A percentile compares a stretch with the other conserved stretches of the same genome.
These are phyloP conservation scores for Scophthalmus maximus DNA, from an alignment of 2,113 vertebrate genomes.

Conservation along the genomic window DNA sequence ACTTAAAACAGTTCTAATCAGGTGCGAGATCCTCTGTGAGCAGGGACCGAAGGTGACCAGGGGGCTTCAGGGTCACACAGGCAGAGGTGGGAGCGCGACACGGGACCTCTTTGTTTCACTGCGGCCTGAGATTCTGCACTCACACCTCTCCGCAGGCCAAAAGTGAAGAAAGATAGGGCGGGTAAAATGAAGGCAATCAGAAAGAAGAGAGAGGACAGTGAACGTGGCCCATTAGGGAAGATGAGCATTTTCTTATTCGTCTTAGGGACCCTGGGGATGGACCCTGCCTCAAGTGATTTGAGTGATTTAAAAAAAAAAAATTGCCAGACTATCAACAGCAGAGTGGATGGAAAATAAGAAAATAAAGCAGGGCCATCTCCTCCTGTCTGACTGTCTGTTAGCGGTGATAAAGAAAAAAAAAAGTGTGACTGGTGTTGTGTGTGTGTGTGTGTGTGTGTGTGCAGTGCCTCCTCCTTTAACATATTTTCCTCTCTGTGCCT, in stretches of 20 bases:
- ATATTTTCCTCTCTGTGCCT: constrained; percentile 78
- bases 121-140: background rate
- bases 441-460: constrained; percentile 52
- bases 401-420: constrained; percentile 76
- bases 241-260: constrained; percentile 63
- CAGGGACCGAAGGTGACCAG: no score
- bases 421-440: constrained; percentile 58
- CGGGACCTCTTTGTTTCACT: background rate
- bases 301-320: constrained; percentile 72
- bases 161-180: constrained; percentile 22
- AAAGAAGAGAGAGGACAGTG: constrained; percentile 43
- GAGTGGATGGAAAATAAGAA: constrained; percentile 68
- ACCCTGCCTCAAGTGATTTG: constrained; percentile 68
- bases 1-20: background rate
- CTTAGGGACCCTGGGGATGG: background rate
- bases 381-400: constrained; percentile 60
- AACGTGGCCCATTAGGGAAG: constrained; percentile 60
- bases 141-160: background rate
- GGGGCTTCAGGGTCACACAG: background rate
- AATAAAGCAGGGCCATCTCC: constrained; percentile 77
- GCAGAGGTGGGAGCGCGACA: background rate
- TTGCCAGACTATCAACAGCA: constrained; percentile 70
- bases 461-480: constrained; percentile 75
- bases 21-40: background rate
- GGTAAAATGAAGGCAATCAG: constrained; percentile 38